Conservation (phyloP, 2,113 vertebrate species). For the Paratilapia polleni region DNA sequence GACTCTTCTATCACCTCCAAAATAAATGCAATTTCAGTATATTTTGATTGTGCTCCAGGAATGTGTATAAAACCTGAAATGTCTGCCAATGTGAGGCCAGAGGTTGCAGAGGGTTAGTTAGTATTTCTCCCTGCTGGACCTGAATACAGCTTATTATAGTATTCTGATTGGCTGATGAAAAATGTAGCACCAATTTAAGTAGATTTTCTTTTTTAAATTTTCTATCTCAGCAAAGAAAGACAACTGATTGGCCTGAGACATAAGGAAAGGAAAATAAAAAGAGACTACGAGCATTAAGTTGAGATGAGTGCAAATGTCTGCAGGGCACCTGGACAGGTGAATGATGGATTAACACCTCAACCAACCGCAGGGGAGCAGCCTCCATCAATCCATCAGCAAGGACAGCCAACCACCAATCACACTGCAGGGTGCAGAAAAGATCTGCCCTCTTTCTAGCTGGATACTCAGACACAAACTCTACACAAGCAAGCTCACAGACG, state of each 20-base stretch:
- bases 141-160: not conserved
- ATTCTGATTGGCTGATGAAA: not conserved
- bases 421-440: conserved; percentile 59
- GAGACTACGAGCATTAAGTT: not conserved
- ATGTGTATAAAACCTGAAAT: not conserved
- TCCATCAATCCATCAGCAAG: conserved; percentile 67
- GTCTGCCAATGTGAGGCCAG: not conserved
- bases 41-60: not conserved
- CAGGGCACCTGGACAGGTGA: conserved; percentile 49
- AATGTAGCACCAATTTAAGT: no score
- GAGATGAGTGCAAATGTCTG: conserved; percentile 26
- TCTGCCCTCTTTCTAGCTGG: conserved; percentile 17
- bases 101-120: not conserved
- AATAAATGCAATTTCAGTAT: not conserved
- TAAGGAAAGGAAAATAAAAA: not conserved
- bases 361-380: conserved; percentile 64
- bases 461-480: not conserved
- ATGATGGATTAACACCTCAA: conserved; percentile 63
- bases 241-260: not conserved
- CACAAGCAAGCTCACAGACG: not conserved
- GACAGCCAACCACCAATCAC: conserved; percentile 69
- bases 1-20: not conserved
- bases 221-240: not conserved
- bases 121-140: not conserved
- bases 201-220: not conserved